phyloP scores from a whole-genome alignment of 2,888 invertebrate species.

The Drosophila cyrtoloma region DNA sequence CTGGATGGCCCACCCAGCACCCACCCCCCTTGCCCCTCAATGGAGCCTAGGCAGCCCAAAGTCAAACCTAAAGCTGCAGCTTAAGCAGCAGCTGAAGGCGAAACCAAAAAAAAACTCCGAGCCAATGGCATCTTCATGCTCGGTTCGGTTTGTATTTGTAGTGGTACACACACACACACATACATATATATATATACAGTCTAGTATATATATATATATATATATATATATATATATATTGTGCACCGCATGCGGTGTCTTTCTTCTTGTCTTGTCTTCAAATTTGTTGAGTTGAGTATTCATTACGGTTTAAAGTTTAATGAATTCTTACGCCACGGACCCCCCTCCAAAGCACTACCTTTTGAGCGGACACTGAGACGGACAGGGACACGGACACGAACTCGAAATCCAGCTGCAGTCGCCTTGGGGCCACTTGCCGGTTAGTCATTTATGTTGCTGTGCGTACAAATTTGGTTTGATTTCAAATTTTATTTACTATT shows the following conservation, averaged over 20 bases:
- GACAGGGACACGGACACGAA: background rate
- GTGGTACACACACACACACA: background rate
- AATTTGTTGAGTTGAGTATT: constrained; percentile 57
- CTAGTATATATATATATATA: background rate
- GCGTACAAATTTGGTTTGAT: constrained; percentile 66
- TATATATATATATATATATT: background rate
- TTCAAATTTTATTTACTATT: constrained; percentile 64
- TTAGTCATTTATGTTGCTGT: constrained; percentile 58
- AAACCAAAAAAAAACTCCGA: constrained; percentile 15
- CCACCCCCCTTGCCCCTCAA: background rate
- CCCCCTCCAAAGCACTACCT: background rate
- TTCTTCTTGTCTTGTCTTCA: constrained; percentile 37
- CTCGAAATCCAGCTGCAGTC: constrained; percentile 24
- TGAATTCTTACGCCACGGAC: constrained; percentile 55
- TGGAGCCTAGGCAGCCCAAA: constrained; percentile 7
- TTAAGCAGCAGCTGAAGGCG: constrained; percentile 16
- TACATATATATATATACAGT: background rate
- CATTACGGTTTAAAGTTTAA: constrained; percentile 67
- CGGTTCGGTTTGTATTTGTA: background rate
- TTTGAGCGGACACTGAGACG: background rate
- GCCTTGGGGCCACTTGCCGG: constrained; percentile 51
- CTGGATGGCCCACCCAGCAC: constrained; percentile 4
- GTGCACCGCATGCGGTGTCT: constrained; percentile 38
- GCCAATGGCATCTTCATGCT: background rate
- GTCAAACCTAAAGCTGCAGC: constrained; percentile 10